Conservation (phyloP, 1,140 invertebrate species). For the Diachasma alloeum region DNA sequence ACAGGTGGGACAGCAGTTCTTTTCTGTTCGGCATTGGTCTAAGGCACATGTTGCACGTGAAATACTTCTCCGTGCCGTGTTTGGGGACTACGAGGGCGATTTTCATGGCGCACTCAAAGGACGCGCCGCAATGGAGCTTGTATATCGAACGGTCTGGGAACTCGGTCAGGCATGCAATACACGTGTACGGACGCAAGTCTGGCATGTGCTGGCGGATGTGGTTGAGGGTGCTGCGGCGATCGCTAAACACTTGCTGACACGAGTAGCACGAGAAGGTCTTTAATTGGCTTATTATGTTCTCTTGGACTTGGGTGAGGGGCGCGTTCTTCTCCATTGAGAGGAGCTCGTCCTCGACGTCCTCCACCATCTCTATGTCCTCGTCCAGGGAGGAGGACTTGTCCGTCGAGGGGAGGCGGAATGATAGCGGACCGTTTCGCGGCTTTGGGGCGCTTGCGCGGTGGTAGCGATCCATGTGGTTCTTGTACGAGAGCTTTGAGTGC, state of each 20-base stretch:
- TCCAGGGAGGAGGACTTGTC: background rate
- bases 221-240: conserved; percentile 54
- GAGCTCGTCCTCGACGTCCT: conserved; percentile 50
- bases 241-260: conserved; percentile 50
- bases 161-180: conserved; percentile 59
- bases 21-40: conserved; percentile 50
- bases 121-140: conserved; percentile 56
- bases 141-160: conserved; percentile 57
- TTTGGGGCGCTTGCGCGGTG: background rate
- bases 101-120: conserved; percentile 62
- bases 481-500: background rate
- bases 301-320: conserved; percentile 54
- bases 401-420: background rate
- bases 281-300: conserved; percentile 59
- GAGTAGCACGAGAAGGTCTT: conserved; percentile 61
- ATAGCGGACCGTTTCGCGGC: background rate
- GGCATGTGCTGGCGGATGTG: conserved; percentile 62
- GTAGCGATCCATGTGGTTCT: conserved; percentile 8
- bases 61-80: conserved; percentile 56
- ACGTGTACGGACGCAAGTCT: conserved; percentile 55
- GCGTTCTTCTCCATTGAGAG: conserved; percentile 48
- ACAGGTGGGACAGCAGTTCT: conserved; percentile 53
- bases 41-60: conserved; percentile 63
- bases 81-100: conserved; percentile 58
- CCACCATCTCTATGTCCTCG: conserved; percentile 37